Conservation (phyloP, 2,888 invertebrate genomes). For the Acleris literana region DNA sequence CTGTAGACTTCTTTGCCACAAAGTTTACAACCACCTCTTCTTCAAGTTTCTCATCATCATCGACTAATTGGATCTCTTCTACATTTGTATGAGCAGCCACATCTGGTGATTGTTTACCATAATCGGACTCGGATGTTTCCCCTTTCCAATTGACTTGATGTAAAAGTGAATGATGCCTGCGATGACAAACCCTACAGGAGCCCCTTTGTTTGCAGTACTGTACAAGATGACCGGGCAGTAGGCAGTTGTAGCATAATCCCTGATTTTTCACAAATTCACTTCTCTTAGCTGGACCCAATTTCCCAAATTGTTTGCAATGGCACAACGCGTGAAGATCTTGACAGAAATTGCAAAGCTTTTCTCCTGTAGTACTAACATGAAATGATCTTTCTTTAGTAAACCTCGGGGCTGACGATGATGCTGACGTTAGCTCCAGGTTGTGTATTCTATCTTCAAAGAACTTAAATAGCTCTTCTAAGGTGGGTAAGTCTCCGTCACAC, state of each 20-base stretch:
- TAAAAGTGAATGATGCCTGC: constrained; percentile 21
- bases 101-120: too few relatives aligned
- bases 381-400: constrained; percentile 31
- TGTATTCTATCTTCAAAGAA: not conserved
- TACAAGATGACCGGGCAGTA: constrained; percentile 15
- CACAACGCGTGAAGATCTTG: constrained; percentile 15
- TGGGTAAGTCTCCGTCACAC: not conserved
- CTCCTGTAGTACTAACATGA: constrained; percentile 17
- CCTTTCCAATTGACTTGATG: constrained; percentile 11
- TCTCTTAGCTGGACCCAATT: constrained; percentile 9
- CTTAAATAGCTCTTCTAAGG: not conserved
- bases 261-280: constrained; percentile 8
- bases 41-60: not conserved
- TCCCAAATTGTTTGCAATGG: constrained; percentile 24
- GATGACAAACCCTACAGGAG: constrained; percentile 13
- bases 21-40: not conserved
- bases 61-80: too few relatives aligned
- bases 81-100: too few relatives aligned
- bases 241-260: constrained; percentile 22
- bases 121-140: not conserved
- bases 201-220: constrained; percentile 3
- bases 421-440: constrained; percentile 3
- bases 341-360: constrained; percentile 13
- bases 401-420: not conserved
- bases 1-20: not conserved